Evolutionary conservation across 2,113 vertebrate genomes (phyloP).

Genomic region (Phalacrocorax aristotelis): DNA sequence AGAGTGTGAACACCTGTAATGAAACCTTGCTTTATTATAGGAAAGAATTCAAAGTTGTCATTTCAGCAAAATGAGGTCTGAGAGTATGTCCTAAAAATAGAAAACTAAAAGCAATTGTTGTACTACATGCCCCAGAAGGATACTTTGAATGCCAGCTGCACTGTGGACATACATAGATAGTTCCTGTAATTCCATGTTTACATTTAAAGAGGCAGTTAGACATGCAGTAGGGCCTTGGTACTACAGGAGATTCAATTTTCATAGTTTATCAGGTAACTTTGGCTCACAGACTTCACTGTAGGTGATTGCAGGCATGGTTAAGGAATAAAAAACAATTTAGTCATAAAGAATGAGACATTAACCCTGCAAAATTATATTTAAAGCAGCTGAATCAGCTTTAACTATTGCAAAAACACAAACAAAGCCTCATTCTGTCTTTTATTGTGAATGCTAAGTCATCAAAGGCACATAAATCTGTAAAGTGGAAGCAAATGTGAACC

Average conservation of each 20-base stretch:
- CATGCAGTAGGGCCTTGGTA: not conserved
- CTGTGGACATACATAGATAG: not conserved
- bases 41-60: not conserved
- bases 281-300: not conserved
- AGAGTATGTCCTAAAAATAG: not conserved
- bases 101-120: not conserved
- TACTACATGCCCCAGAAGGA: not conserved
- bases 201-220: not conserved
- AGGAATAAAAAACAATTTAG: not conserved
- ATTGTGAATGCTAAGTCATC: not conserved
- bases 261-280: not conserved
- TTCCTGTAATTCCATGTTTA: not conserved
- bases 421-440: not conserved
- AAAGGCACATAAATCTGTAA: not conserved
- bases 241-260: not conserved
- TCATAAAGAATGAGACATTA: not conserved
- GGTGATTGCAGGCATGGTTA: not conserved
- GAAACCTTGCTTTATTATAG: not conserved
- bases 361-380: not conserved
- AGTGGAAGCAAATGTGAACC: not conserved
- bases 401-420: not conserved
- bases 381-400: not conserved
- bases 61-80: not conserved
- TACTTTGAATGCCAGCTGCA: not conserved
- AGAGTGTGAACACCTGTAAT: not conserved